Conservation (phyloP, 2,797 vertebrate species). For the Arrhamphus sclerolepis region DNA sequence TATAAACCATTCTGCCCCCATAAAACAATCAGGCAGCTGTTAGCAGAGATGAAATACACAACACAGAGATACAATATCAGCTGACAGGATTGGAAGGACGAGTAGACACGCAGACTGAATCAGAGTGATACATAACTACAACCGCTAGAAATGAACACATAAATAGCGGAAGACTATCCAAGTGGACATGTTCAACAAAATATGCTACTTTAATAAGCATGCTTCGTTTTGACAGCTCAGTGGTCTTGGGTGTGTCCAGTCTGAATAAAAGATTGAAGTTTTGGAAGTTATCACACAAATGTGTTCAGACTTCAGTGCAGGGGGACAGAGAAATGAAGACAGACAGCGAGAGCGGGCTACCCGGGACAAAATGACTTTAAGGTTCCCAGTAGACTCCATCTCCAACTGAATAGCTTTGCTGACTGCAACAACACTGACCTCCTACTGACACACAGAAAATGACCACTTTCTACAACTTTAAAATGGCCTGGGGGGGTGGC, state of each 20-base stretch:
- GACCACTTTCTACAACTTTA: conserved; percentile 73
- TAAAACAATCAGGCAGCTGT: conserved; percentile 49
- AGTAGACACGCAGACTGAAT: conserved; percentile 41
- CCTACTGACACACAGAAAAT: conserved; percentile 74
- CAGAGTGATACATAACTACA: conserved; percentile 36
- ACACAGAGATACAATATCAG: conserved; percentile 57
- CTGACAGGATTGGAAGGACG: conserved; percentile 43
- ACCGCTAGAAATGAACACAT: conserved; percentile 42
- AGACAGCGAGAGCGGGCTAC: conserved; percentile 38
- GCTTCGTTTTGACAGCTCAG: conserved; percentile 37
- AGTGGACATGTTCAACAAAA: conserved; percentile 20
- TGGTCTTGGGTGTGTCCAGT: conserved; percentile 32
- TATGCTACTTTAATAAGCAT: conserved; percentile 12
- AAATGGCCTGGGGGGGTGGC: conserved; percentile 57
- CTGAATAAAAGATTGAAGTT: conserved; percentile 33
- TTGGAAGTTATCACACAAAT: conserved; percentile 45
- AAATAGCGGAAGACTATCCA: conserved; percentile 12
- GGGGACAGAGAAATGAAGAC: conserved; percentile 37
- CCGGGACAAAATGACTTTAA: conserved; percentile 62
- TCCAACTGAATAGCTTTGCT: conserved; percentile 58
- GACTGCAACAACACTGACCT: conserved; percentile 72
- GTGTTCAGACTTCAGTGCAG: conserved; percentile 42
- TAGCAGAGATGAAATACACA: conserved; percentile 57
- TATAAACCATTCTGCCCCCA: too few relatives aligned
- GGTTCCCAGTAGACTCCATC: conserved; percentile 61